Evolutionary conservation across 64 coral and sea anemone species (phyloP).

Genomic region (Dendrophyllia cribrosa): DNA sequence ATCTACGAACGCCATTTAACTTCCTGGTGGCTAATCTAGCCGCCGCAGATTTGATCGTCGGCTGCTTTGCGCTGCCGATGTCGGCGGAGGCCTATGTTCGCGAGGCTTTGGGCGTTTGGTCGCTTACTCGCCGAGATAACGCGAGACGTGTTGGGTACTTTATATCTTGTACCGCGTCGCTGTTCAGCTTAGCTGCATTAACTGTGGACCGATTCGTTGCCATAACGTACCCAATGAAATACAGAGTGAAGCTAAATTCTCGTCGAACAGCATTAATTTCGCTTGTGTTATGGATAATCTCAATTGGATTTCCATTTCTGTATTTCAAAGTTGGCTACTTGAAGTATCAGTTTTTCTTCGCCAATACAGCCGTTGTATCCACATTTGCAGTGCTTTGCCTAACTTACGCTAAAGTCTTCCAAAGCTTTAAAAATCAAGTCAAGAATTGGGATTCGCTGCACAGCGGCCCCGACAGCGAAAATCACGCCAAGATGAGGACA

Average conservation of each 20-base stretch:
- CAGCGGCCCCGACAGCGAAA: constrained; percentile 21
- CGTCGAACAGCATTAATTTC: constrained; percentile 30
- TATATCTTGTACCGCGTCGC: constrained; percentile 81
- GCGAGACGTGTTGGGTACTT: constrained; percentile 78
- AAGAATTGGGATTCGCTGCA: constrained; percentile 57
- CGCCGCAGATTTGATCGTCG: constrained; percentile 78
- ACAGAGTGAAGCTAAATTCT: constrained; percentile 52
- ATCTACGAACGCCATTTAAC: constrained; percentile 86
- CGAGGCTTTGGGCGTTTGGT: background rate
- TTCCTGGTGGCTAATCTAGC: constrained; percentile 86
- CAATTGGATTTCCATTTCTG: constrained; percentile 60
- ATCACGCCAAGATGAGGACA: constrained; percentile 26
- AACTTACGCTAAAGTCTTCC: constrained; percentile 72
- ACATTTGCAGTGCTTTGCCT: constrained; percentile 73
- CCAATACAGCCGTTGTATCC: constrained; percentile 76
- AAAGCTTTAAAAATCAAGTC: constrained; percentile 45
- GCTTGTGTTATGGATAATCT: constrained; percentile 53
- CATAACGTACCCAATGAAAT: constrained; percentile 66
- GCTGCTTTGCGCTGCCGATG: constrained; percentile 40
- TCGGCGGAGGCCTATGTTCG: constrained; percentile 49
- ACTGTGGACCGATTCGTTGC: constrained; percentile 80
- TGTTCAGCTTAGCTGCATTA: constrained; percentile 86
- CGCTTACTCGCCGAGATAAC: background rate
- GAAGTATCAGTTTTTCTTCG: constrained; percentile 79
- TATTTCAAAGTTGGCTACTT: constrained; percentile 91